These are phyloP conservation scores for Lamproptera curius DNA, from an alignment of 2,888 invertebrate species.

Conservation along the genomic window DNA sequence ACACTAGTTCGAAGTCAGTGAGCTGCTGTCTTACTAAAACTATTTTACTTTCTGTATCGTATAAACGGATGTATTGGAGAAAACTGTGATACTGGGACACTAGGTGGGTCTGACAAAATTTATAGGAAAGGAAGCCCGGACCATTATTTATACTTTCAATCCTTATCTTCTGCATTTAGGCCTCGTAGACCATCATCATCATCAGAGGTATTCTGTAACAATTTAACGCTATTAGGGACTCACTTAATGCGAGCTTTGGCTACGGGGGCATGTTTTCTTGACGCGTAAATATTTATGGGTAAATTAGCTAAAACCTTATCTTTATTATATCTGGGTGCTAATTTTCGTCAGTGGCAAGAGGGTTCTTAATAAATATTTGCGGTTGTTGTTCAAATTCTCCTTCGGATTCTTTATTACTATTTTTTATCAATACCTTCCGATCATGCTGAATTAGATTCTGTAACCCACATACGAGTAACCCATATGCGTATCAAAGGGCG, in stretches of 20 bases:
- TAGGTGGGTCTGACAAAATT: slow-evolving; percentile 1
- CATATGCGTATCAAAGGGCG: no score
- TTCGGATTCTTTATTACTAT: slow-evolving; percentile 24
- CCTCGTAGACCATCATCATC: no score
- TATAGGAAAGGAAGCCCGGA: slow-evolving; percentile 15
- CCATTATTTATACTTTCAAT: slow-evolving; percentile 9
- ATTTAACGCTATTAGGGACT: slow-evolving; percentile 8
- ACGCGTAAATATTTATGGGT: slow-evolving; percentile 22
- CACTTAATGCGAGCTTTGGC: slow-evolving; percentile 19
- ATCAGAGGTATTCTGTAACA: slow-evolving; percentile 7
- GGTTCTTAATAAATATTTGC: slow-evolving; percentile 21
- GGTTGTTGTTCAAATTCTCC: slow-evolving; percentile 22
- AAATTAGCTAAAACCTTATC: slow-evolving; percentile 17
- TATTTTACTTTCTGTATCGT: neutral
- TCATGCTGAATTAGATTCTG: no score
- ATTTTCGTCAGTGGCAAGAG: slow-evolving; percentile 13
- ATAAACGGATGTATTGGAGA: slow-evolving; percentile 1
- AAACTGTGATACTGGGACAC: slow-evolving; percentile 4
- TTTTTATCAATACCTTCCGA: slow-evolving; percentile 22
- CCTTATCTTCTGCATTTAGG: slow-evolving; percentile 11
- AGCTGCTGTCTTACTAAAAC: slow-evolving; percentile 1
- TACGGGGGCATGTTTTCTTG: slow-evolving; percentile 20
- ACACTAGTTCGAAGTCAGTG: neutral
- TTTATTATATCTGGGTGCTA: slow-evolving; percentile 20
- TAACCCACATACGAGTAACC: no score